Conservation (phyloP, 2,797 vertebrate genomes). For the Adrianichthys oophorus region DNA sequence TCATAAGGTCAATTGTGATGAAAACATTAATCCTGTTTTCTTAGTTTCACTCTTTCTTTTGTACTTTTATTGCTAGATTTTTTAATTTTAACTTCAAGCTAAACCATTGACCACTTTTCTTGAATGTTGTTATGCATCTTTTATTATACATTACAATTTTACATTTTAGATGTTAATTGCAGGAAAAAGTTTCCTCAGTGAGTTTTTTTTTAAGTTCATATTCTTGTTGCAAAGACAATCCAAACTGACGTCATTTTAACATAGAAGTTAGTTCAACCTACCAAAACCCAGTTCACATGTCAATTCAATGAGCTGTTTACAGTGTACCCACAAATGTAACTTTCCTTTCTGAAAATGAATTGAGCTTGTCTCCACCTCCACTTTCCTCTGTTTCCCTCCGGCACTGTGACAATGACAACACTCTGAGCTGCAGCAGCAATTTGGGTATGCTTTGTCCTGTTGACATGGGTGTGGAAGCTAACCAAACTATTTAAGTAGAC, state of each 20-base stretch:
- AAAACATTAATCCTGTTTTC: too few relatives aligned
- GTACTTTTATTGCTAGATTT: too few relatives aligned
- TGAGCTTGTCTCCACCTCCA: slow-evolving; percentile 68
- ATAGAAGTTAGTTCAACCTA: slow-evolving; percentile 47
- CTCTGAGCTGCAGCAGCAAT: slow-evolving; percentile 60
- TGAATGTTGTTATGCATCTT: too few relatives aligned
- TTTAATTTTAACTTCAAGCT: too few relatives aligned
- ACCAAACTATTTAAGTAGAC: slow-evolving; percentile 65
- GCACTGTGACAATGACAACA: slow-evolving; percentile 65
- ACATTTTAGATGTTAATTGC: too few relatives aligned
- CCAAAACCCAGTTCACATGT: slow-evolving; percentile 45
- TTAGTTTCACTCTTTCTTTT: too few relatives aligned
- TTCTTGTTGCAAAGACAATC: slow-evolving; percentile 38
- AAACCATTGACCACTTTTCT: too few relatives aligned
- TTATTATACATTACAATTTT: too few relatives aligned
- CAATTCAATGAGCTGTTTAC: slow-evolving; percentile 65
- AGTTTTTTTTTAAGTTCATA: too few relatives aligned
- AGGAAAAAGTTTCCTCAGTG: too few relatives aligned
- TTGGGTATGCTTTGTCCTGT: slow-evolving; percentile 69
- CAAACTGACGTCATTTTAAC: slow-evolving; percentile 57
- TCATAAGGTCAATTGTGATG: too few relatives aligned
- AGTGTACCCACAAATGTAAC: slow-evolving; percentile 68
- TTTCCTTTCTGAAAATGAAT: slow-evolving; percentile 71
- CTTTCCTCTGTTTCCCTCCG: slow-evolving; percentile 69
- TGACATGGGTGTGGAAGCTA: slow-evolving; percentile 68